Evolutionary conservation across 1,140 invertebrate genomes (phyloP).

Genomic region (Drosophila neocordata): DNA sequence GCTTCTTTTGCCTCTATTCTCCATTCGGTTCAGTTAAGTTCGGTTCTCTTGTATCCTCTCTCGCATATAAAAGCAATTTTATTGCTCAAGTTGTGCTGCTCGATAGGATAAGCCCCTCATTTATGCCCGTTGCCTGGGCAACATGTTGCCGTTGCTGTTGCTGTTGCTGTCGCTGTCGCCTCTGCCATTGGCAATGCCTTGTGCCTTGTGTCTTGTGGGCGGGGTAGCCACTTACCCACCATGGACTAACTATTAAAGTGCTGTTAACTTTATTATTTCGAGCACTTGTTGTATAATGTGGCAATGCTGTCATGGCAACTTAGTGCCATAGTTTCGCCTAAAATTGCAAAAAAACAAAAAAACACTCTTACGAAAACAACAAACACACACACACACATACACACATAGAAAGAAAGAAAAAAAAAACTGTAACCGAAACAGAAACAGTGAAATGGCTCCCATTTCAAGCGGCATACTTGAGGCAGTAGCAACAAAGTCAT

Average conservation of each 20-base stretch:
- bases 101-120: conserved; percentile 77
- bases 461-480: neutral
- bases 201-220: conserved; percentile 14
- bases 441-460: neutral
- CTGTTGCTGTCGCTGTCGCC: conserved; percentile 16
- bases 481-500: conserved; percentile 59
- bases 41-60: conserved; percentile 10
- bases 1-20: conserved; percentile 4
- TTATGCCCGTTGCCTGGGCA: conserved; percentile 74
- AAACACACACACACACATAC: neutral
- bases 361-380: neutral
- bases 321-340: conserved; percentile 61
- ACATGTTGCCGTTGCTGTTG: conserved; percentile 62
- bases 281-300: conserved; percentile 80
- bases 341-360: conserved; percentile 30
- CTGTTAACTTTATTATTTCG: conserved; percentile 81
- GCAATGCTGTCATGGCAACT: conserved; percentile 75
- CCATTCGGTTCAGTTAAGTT: conserved; percentile 2
- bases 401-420: neutral
- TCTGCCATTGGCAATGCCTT: conserved; percentile 1
- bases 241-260: conserved; percentile 75
- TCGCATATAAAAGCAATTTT: conserved; percentile 75
- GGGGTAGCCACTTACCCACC: conserved; percentile 14
- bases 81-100: conserved; percentile 78
- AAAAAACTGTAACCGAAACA: neutral